Conservation (phyloP, 1,140 invertebrate genomes). For the Nymphalis io region DNA sequence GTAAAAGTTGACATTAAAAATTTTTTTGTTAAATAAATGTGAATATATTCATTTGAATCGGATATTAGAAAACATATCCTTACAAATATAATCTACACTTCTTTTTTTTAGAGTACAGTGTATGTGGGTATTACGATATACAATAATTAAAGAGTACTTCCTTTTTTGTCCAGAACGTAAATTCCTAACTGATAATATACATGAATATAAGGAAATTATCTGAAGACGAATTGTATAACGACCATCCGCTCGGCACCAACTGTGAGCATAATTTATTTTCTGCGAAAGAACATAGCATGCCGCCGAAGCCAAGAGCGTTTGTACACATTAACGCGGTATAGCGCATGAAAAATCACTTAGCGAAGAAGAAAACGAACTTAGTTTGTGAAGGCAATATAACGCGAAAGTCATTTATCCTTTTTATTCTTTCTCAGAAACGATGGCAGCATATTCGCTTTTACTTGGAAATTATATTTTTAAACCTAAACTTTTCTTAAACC, state of each 20-base stretch:
- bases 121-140: no score
- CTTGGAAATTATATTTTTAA: constrained; percentile 5
- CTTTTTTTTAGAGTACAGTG: no score
- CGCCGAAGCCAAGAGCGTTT: constrained; percentile 66
- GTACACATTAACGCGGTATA: constrained; percentile 73
- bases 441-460: constrained; percentile 34
- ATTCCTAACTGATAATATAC: no score
- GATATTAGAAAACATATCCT: no score
- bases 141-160: no score
- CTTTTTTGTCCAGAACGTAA: no score
- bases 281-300: constrained; percentile 71
- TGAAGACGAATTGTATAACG: constrained; percentile 53
- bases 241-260: constrained; percentile 43
- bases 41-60: no score
- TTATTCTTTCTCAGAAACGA: constrained; percentile 38
- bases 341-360: constrained; percentile 78
- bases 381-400: constrained; percentile 59
- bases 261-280: constrained; percentile 73
- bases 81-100: no score
- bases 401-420: constrained; percentile 53
- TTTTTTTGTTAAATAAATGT: no score
- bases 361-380: constrained; percentile 56
- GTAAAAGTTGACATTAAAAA: no score
- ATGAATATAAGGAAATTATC: constrained; percentile 58
- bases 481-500: neutral